A percentile compares a stretch with the other conserved stretches of the same genome.
phyloP scores from a whole-genome alignment of 2,113 vertebrate species.

The Pelecanus crispus region DNA sequence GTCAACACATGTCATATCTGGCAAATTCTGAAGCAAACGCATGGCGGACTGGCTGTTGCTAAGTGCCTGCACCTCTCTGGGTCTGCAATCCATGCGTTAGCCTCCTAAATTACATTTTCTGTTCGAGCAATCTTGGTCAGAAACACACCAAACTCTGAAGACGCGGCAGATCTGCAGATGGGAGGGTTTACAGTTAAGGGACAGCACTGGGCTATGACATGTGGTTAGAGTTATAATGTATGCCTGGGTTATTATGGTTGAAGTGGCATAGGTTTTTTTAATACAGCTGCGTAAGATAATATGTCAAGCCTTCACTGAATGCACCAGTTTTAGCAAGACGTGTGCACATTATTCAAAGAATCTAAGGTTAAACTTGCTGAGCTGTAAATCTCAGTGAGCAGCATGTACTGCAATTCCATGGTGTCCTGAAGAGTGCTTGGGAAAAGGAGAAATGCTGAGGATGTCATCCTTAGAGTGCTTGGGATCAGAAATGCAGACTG shows the following conservation, averaged over 20 bases:
- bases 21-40: neutral
- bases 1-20: neutral
- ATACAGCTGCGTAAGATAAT: slow-evolving; percentile 5
- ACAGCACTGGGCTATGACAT: slow-evolving; percentile 24
- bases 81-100: neutral
- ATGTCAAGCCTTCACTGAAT: neutral
- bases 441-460: neutral
- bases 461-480: neutral
- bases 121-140: neutral
- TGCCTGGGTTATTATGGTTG: neutral
- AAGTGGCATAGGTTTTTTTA: neutral
- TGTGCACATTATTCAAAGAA: neutral
- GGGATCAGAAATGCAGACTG: neutral
- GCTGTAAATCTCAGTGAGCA: neutral
- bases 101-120: neutral
- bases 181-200: slow-evolving; percentile 40
- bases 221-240: slow-evolving; percentile 32
- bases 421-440: neutral
- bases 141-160: slow-evolving; percentile 1
- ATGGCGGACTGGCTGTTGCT: neutral
- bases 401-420: neutral
- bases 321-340: neutral
- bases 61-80: neutral
- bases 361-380: slow-evolving; percentile 25
- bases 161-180: neutral